phyloP scores from a whole-genome alignment of 2,797 vertebrate genomes.

The Chromis chromis region DNA sequence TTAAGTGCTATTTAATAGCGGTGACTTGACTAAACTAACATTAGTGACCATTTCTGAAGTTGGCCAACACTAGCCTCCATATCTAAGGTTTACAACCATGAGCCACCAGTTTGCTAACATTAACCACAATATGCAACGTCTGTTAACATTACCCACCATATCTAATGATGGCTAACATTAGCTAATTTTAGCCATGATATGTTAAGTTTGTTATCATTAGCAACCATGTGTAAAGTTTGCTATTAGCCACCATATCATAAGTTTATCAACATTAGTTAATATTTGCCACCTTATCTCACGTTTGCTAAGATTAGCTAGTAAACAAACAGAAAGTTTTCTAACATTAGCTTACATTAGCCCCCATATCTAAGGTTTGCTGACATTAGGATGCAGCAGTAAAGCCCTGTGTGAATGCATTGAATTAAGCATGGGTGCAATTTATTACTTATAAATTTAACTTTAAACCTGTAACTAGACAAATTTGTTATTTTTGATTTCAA shows the following conservation, averaged over 20 bases:
- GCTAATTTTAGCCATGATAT: background rate
- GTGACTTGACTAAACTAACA: no score
- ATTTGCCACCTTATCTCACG: no score
- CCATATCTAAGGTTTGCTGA: background rate
- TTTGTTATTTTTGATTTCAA: no score
- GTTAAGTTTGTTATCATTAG: background rate
- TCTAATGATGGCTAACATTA: background rate
- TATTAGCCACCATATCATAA: background rate
- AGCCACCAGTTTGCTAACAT: background rate
- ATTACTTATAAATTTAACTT: background rate
- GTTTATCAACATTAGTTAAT: no score
- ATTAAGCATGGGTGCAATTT: no score
- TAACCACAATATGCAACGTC: background rate
- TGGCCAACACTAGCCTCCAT: background rate
- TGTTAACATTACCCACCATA: background rate
- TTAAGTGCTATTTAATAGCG: no score
- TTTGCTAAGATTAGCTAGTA: no score
- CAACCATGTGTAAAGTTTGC: background rate
- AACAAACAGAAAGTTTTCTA: no score
- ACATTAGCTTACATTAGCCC: background rate
- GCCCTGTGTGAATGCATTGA: no score
- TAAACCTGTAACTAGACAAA: background rate
- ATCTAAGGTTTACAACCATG: background rate
- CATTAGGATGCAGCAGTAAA: no score
- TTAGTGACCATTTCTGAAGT: no score